Evolutionary conservation across 2,797 vertebrate genomes (phyloP).

Genomic region (Pseudomugil gertrudae): DNA sequence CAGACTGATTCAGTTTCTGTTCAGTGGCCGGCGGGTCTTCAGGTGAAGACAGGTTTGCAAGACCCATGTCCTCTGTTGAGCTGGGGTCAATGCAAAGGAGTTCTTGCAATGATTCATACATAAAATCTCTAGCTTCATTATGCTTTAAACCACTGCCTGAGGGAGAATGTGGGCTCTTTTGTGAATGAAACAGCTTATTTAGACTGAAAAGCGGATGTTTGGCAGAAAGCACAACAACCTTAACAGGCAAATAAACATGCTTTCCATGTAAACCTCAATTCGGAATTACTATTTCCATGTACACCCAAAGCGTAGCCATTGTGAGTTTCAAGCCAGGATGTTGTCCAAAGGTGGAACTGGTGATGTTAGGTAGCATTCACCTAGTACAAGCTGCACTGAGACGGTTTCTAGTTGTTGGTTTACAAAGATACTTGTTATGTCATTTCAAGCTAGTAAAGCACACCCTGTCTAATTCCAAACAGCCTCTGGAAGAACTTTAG

Average conservation of each 20-base stretch:
- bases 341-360: constrained; percentile 4
- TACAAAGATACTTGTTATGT: neutral
- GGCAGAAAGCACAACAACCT: constrained; percentile 7
- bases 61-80: constrained; percentile 16
- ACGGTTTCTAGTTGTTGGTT: neutral
- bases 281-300: too few species aligned
- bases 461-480: neutral
- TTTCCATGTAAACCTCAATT: too few species aligned
- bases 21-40: neutral
- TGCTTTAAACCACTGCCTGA: constrained; percentile 15
- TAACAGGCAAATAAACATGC: too few species aligned
- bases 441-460: neutral
- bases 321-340: constrained; percentile 6
- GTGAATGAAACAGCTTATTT: constrained; percentile 6
- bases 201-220: neutral
- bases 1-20: constrained; percentile 9
- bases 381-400: neutral
- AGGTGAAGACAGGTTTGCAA: constrained; percentile 12
- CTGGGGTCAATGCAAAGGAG: constrained; percentile 29
- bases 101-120: constrained; percentile 34
- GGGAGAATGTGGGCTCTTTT: neutral
- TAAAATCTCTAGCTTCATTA: constrained; percentile 24
- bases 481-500: constrained; percentile 1
- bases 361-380: neutral
- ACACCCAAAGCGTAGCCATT: too few species aligned